phyloP scores from a whole-genome alignment of 2,888 invertebrate species.

The Philopedon plagiatum region DNA sequence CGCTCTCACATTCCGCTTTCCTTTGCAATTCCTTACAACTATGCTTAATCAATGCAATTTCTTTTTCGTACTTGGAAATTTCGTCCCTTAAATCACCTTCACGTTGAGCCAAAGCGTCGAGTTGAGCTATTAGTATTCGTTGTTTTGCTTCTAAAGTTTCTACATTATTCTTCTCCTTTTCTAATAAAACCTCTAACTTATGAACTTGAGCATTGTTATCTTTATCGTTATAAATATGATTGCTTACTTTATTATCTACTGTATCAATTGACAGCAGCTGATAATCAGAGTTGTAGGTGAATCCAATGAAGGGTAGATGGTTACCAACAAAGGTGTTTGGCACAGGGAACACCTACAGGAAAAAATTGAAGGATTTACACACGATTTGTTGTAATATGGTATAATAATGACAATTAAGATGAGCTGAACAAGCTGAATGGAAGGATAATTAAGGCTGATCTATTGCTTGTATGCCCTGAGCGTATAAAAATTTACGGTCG shows the following conservation, averaged over 20 bases:
- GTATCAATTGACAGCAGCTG: constrained; percentile 77
- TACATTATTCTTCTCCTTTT: constrained; percentile 80
- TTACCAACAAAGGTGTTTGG: constrained; percentile 99
- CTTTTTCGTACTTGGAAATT: constrained; percentile 87
- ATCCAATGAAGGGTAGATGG: constrained; percentile 92
- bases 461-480: too few species aligned
- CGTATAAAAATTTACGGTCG: too few species aligned
- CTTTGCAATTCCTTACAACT: constrained; percentile 92
- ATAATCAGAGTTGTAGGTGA: constrained; percentile 96
- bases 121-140: constrained; percentile 79
- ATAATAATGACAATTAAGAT: too few species aligned
- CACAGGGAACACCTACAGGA: constrained; percentile 82
- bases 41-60: constrained; percentile 87
- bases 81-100: constrained; percentile 87
- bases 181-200: constrained; percentile 82
- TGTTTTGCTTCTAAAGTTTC: constrained; percentile 85
- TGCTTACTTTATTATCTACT: constrained; percentile 76
- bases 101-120: constrained; percentile 82
- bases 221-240: constrained; percentile 62
- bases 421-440: too few species aligned
- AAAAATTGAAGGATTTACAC: neutral
- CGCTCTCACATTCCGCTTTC: constrained; percentile 89
- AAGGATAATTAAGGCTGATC: too few species aligned
- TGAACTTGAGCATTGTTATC: constrained; percentile 69
- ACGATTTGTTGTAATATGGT: neutral